Evolutionary conservation across 2,797 vertebrate species (phyloP).

Genomic region (Bovichtus variegatus): DNA sequence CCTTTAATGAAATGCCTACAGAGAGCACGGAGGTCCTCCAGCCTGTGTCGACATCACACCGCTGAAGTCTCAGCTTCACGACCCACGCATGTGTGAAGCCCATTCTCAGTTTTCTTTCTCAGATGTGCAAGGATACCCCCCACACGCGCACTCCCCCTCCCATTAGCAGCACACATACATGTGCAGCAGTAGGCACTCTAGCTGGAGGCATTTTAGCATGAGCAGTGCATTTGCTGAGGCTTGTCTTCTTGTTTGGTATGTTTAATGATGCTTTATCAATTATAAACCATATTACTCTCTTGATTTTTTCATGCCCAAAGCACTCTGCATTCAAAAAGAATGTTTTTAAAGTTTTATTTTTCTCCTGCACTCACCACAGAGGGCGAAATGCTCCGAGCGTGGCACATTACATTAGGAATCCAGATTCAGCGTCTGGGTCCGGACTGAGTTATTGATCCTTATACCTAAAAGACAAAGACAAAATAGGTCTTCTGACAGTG

Average conservation of each 20-base stretch:
- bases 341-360: conserved; percentile 46
- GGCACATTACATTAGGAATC: background rate
- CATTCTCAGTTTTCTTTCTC: background rate
- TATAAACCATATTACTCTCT: conserved; percentile 69
- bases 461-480: background rate
- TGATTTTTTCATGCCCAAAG: conserved; percentile 63
- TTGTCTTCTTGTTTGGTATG: conserved; percentile 73
- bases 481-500: background rate
- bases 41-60: background rate
- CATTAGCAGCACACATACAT: conserved; percentile 6
- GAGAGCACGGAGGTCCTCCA: conserved; percentile 4
- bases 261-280: conserved; percentile 76
- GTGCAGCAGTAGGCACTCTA: conserved; percentile 40
- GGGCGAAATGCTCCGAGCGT: conserved; percentile 21
- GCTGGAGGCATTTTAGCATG: conserved; percentile 55
- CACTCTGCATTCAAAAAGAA: conserved; percentile 44
- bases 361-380: conserved; percentile 21
- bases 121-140: conserved; percentile 18
- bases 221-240: conserved; percentile 46
- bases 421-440: background rate
- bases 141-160: too few species aligned
- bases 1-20: conserved; percentile 48
- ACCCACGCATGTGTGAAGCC: background rate
- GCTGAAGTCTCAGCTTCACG: background rate
- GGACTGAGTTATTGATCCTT: background rate